Evolutionary conservation across 2,113 vertebrate species (phyloP), one percentile per base, ranked within the genome.

Genomic region (Lampris incognitus): DNA sequence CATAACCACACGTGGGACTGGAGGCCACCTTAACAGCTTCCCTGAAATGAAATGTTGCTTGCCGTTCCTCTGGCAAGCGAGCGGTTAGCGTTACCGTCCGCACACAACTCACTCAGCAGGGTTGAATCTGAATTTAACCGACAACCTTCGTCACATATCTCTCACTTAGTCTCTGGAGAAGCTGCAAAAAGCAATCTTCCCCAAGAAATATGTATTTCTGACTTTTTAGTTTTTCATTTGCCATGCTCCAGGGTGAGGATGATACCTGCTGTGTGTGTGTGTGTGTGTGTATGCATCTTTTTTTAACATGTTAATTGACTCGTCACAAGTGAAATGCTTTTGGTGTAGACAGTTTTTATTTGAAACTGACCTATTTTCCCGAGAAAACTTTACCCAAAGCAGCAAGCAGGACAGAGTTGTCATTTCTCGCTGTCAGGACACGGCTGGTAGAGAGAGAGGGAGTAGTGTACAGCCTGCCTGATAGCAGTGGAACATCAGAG

Each of bases 341-440:
- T 49, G 49, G 72, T 76, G 55, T 64, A 67, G 44, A 79, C 65
- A 74, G 62, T 61, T 44, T 68, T 63, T 62, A 67, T 80, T 58
- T 76, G 44, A 85, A 80, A 83, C 79, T 67, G 68, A 64, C 65
- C 80, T 71, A 82, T 55, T 87, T 83, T 73, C 8, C 56, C 50
- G 61, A 55, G 69, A 66, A 71, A 60, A 76, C 62, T 81, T 73
- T 64, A 50, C 36, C 56, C 50, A 41, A 70, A 78, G 71, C 7
- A 1, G 63, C 42, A 49, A 74, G 59, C 67, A 52, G 70, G 36
- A 49, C 6, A 0, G 13, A 67, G 64, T 36, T 62, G 69, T 76
- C 71, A 41, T 62, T 59, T 46, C 72, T 71, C 66, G 65, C 60
- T 75, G 78, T 76, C 81, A 63, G 66, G 66, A 66, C 1, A n/a